Evolutionary conservation across 2,797 vertebrate species (phyloP).

Genomic region (Pseudopleuronectes americanus): DNA sequence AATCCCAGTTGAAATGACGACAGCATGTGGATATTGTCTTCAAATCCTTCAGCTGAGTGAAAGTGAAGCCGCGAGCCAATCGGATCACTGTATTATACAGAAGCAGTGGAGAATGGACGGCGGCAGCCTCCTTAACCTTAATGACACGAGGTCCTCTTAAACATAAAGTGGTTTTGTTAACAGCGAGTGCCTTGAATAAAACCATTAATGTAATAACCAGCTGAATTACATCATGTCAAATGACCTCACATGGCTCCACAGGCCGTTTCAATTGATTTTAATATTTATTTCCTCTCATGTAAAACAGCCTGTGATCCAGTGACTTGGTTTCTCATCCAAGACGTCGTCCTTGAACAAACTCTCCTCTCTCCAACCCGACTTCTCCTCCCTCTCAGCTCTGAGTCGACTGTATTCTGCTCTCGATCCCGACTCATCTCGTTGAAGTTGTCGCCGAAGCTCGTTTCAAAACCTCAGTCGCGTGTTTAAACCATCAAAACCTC

Average conservation of each 20-base stretch:
- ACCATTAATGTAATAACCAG: background rate
- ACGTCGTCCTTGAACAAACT: background rate
- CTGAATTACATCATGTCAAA: background rate
- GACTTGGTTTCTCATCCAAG: background rate
- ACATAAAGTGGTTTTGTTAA: background rate
- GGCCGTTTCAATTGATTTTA: background rate
- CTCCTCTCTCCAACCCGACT: constrained; percentile 5
- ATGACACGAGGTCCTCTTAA: background rate
- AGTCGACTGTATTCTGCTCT: background rate
- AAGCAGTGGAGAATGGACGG: background rate
- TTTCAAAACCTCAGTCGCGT: background rate
- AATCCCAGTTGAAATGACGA: too few relatives aligned
- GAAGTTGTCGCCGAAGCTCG: constrained; percentile 4
- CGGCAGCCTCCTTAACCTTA: background rate
- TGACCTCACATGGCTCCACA: background rate
- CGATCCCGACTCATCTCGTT: constrained; percentile 1
- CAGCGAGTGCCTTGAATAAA: background rate
- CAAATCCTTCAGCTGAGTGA: background rate
- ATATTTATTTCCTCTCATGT: background rate
- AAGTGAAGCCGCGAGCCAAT: background rate
- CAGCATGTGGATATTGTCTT: too few relatives aligned
- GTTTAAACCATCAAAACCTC: constrained; percentile 27
- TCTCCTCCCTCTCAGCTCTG: background rate
- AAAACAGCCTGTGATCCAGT: background rate
- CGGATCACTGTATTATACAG: too few relatives aligned